Base-by-base conservation (phyloP, 2,888 invertebrate genomes). In the Megalurothrips usitatus region DNA sequence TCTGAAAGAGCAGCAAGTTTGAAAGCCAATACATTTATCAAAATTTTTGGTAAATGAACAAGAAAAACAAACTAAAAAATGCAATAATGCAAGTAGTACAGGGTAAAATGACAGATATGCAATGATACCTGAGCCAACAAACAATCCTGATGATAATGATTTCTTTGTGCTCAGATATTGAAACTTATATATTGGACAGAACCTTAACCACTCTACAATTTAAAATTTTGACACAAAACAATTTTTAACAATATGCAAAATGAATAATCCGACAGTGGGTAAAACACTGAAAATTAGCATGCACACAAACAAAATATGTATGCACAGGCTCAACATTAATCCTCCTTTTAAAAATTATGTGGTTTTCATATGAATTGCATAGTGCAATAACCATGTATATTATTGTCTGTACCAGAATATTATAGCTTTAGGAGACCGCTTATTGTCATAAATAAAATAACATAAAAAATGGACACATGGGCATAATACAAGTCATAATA, bases 381-480 rank as follows among this genome's bases (percentile, higher is more conserved):
- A 26, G 68, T 75, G 68, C 68, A 23, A 26, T 75, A 23, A 75
- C 9, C 68, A 75, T 43, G 26, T 75, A 26, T 26, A 75, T 75
- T 75, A 75, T 26, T 75, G 68, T 75, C 68, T 75, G 68, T 26
- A 75, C 68, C 68, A 75, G 26, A 75, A 19, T 12, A 19, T n/a
- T 58, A 14, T n/a, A 17, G 4, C 0, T 6, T n/a, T 17, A 58
- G 11, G 19, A 58, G n/a, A 17, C 6, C 6, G 68, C 68, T 75
- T 75, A 75, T 75, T 75, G 68, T 75, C 68, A 26, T 11, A 26
- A 23, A 75, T 26, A 75, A 26, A 75, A 75, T 58, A 17, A 58
- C 58, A 17, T 58, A 19, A 58, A 19, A 58, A 58, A 58, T 19
- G 17, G 19, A 58, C 19, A 58, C 58, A 14, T n/a, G n/a, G n/a